Conservation (phyloP, 2,113 vertebrate species). For the Ptychochromis oligacanthus region DNA sequence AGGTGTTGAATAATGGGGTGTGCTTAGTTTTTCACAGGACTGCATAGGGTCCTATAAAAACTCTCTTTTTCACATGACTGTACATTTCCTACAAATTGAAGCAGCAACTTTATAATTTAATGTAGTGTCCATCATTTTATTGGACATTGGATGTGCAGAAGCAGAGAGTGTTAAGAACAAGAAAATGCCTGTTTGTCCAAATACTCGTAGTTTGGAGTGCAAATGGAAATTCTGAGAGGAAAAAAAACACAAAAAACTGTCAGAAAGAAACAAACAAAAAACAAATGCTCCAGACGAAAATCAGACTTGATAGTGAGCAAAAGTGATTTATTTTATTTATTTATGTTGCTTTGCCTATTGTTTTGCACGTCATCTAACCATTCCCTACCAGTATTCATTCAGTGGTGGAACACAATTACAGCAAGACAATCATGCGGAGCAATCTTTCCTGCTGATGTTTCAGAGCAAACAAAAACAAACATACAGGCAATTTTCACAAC, state of each 20-base stretch:
- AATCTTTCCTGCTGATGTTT: not conserved
- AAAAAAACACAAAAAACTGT: not conserved
- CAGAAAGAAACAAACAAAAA: not conserved
- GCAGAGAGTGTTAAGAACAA: not conserved
- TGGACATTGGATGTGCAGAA: not conserved
- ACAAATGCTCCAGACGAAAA: not conserved
- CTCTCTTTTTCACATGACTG: not conserved
- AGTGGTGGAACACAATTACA: not conserved
- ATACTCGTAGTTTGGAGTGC: not conserved
- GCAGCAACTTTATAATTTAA: not conserved
- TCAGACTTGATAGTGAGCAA: not conserved
- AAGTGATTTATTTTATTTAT: not conserved
- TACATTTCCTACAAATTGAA: not conserved
- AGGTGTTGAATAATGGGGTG: no score
- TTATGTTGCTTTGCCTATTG: not conserved
- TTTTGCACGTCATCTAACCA: not conserved
- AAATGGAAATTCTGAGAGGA: not conserved
- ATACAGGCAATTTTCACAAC: conserved; percentile 1
- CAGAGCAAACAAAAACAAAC: conserved; percentile 21
- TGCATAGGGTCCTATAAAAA: no score
- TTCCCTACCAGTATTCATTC: not conserved
- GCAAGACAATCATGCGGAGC: not conserved
- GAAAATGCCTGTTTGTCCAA: not conserved
- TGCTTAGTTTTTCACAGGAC: no score
- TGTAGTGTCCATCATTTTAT: not conserved